These are phyloP conservation scores for Noctua fimbriata DNA, from an alignment of 2,888 invertebrate genomes.

Conservation along the genomic window DNA sequence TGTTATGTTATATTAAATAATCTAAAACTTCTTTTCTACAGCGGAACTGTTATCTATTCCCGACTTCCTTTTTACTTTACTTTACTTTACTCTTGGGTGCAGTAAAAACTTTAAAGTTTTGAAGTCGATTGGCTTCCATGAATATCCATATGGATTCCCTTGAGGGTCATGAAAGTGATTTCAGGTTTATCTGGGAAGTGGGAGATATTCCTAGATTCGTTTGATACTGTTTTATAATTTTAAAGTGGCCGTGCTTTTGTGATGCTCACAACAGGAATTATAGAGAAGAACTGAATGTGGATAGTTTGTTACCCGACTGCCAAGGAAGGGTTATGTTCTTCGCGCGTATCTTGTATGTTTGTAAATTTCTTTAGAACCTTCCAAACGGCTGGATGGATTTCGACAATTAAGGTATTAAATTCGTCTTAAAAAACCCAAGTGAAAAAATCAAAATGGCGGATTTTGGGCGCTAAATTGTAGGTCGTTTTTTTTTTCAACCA, in stretches of 20 bases:
- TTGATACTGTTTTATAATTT: not conserved
- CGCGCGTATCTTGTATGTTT: no score
- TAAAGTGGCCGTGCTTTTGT: not conserved
- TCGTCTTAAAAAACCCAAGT: no score
- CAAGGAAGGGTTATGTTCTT: no score
- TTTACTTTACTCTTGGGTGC: not conserved
- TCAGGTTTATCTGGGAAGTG: not conserved
- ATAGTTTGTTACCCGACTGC: no score
- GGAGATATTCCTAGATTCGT: not conserved
- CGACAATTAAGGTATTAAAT: no score
- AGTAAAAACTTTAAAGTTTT: conserved; percentile 50
- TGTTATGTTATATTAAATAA: conserved; percentile 16
- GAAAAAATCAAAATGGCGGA: no score
- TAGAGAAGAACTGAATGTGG: no score
- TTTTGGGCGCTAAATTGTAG: no score
- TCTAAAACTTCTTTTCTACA: conserved; percentile 22
- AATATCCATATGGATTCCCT: conserved; percentile 41
- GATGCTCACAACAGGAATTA: no score
- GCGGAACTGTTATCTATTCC: conserved; percentile 34
- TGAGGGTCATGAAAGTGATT: conserved; percentile 13
- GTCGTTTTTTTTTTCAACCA: no score
- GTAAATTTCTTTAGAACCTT: no score
- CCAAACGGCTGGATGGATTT: no score
- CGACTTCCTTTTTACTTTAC: conserved; percentile 21
- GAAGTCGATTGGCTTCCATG: conserved; percentile 43